These are phyloP conservation scores for Ips typographus DNA, from an alignment of 1,140 invertebrate species.

Conservation along the genomic window DNA sequence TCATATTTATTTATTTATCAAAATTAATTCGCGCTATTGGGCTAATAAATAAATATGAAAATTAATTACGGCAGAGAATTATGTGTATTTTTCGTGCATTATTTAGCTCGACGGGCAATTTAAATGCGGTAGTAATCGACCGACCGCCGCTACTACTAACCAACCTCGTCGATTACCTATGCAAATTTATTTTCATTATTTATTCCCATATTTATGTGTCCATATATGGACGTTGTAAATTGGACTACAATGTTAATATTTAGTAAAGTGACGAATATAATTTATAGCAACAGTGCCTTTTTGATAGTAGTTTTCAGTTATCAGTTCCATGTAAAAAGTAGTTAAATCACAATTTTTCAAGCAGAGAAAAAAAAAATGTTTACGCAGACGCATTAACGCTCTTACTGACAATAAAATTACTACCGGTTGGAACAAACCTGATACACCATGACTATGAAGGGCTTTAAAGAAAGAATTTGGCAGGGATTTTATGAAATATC, in stretches of 20 bases:
- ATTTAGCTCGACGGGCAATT: constrained; percentile 18
- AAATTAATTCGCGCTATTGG: constrained; percentile 25
- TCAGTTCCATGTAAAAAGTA: too few species aligned
- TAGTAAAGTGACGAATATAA: not conserved
- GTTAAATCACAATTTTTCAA: too few species aligned
- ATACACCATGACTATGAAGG: too few species aligned
- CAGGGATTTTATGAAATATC: too few species aligned
- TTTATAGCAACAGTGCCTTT: too few species aligned
- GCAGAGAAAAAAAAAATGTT: too few species aligned
- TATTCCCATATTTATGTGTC: constrained; percentile 17
- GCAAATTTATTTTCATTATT: constrained; percentile 27
- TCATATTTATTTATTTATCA: constrained; percentile 25
- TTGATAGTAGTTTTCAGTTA: too few species aligned
- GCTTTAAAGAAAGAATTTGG: too few species aligned
- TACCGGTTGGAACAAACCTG: too few species aligned
- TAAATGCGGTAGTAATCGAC: constrained; percentile 27
- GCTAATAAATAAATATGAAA: constrained; percentile 31
- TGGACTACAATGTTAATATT: not conserved
- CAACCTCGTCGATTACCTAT: constrained; percentile 21
- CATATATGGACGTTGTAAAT: not conserved
- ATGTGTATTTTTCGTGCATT: constrained; percentile 25
- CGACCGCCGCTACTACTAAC: constrained; percentile 1
- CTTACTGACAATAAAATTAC: too few species aligned
- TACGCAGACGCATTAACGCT: too few species aligned
- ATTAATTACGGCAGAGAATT: constrained; percentile 25